phyloP scores from a whole-genome alignment of 2,113 vertebrate species.

The Mormoops blainvillei region DNA sequence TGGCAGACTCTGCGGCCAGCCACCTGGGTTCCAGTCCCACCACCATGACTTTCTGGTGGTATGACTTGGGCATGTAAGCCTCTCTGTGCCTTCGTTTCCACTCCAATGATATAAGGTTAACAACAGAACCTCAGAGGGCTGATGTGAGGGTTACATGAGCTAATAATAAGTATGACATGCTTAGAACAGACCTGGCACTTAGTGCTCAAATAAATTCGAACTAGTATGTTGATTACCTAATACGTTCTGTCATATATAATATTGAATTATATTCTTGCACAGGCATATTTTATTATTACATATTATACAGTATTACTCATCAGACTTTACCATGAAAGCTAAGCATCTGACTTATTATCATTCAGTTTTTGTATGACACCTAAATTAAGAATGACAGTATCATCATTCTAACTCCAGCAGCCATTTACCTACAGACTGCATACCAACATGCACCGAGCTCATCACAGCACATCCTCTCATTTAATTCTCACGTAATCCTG shows the following conservation, averaged over 20 bases:
- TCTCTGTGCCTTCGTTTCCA: not conserved
- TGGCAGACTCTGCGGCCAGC: accelerated
- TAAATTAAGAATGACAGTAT: not conserved
- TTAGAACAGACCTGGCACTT: not conserved
- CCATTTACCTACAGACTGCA: not conserved
- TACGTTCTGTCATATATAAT: not conserved
- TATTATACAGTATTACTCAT: not conserved
- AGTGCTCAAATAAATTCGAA: not conserved
- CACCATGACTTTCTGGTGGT: not conserved
- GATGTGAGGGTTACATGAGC: not conserved
- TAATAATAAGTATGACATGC: not conserved
- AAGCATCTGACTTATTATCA: not conserved
- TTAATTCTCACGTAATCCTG: not conserved
- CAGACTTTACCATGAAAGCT: not conserved
- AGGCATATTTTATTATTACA: not conserved
- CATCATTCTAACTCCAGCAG: not conserved
- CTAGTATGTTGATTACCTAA: not conserved
- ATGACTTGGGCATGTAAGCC: not conserved
- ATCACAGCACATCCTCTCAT: accelerated
- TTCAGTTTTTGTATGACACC: not conserved
- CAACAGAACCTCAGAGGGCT: not conserved
- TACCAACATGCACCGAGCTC: accelerated
- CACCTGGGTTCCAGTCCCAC: not conserved
- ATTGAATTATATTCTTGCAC: not conserved
- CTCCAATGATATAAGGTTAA: not conserved